Evolutionary conservation across 2,113 vertebrate genomes (phyloP).

Genomic region (Mugil cephalus): DNA sequence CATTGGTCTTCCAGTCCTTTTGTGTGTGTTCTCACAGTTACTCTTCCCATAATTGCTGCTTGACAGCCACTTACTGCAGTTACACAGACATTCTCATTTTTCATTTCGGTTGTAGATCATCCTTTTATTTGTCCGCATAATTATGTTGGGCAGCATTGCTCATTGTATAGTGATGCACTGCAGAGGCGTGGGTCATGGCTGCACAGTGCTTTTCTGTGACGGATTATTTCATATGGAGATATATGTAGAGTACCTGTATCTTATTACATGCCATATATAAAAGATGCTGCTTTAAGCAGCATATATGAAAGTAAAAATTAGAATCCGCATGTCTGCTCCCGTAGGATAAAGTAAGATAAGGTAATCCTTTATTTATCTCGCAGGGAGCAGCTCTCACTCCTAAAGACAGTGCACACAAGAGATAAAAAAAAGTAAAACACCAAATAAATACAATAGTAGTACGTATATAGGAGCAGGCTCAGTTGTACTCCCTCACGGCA

Average conservation of each 20-base stretch:
- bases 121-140: constrained; percentile 1
- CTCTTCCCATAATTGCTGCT: background rate
- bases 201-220: background rate
- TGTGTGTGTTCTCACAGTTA: background rate
- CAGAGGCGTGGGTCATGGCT: constrained; percentile 1
- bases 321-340: no score
- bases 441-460: no score
- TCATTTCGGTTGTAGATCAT: background rate
- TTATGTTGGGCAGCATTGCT: constrained; percentile 12
- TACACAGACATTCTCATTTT: background rate
- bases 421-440: no score
- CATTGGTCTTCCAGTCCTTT: no score
- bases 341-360: no score
- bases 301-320: no score
- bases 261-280: background rate
- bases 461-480: no score
- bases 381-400: no score
- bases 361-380: no score
- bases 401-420: no score
- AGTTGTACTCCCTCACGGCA: no score
- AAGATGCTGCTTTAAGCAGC: no score
- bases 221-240: background rate
- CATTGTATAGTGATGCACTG: background rate
- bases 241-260: background rate
- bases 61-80: background rate